These are phyloP conservation scores for Diglossa brunneiventris DNA, from an alignment of 2,113 vertebrate species.

Conservation along the genomic window DNA sequence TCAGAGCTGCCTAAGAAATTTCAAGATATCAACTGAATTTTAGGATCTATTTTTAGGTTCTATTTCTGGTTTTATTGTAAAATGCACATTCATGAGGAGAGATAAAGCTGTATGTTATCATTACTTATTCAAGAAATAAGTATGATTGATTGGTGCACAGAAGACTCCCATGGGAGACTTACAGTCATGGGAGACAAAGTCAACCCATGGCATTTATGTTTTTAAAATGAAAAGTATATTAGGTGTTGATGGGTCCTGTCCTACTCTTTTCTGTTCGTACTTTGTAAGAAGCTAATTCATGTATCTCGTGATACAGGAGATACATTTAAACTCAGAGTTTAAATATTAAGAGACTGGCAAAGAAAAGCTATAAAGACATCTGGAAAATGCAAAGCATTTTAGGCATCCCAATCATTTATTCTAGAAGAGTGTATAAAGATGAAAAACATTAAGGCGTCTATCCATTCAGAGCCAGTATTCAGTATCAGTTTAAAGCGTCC, in stretches of 20 bases:
- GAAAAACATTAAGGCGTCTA: neutral
- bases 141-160: neutral
- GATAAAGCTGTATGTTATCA: neutral
- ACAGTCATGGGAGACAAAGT: neutral
- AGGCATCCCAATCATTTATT: neutral
- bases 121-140: neutral
- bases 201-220: neutral
- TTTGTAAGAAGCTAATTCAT: neutral
- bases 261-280: neutral
- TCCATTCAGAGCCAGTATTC: neutral
- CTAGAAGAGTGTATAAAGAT: neutral
- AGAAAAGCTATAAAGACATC: neutral
- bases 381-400: neutral
- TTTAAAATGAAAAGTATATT: neutral
- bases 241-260: neutral
- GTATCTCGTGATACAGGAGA: neutral
- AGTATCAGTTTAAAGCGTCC: neutral
- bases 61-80: neutral
- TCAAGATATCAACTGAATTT: neutral
- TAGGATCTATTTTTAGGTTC: neutral
- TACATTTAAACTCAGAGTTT: neutral
- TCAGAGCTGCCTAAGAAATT: neutral
- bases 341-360: neutral
- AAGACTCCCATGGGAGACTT: neutral
- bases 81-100: neutral